Conservation (phyloP, 2,797 vertebrate species). For the Poeciliopsis gracilis region DNA sequence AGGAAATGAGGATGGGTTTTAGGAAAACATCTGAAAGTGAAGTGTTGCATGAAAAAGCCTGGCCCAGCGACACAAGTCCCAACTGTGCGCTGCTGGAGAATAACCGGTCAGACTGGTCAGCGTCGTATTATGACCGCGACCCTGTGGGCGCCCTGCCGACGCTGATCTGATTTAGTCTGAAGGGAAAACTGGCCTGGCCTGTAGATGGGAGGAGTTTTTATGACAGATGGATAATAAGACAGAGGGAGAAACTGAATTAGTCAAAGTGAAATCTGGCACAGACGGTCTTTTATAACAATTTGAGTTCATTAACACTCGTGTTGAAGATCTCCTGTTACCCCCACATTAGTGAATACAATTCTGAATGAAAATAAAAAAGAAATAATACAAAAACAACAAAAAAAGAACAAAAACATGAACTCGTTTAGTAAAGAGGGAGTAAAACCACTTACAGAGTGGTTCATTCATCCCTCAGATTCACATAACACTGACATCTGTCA, state of each 20-base stretch:
- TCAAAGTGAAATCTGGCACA: conserved; percentile 50
- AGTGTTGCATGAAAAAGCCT: conserved; percentile 43
- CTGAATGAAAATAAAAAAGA: conserved; percentile 69
- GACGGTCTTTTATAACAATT: conserved; percentile 30
- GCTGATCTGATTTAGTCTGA: conserved; percentile 14
- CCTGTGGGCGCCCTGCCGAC: neutral
- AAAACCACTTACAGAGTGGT: conserved; percentile 41
- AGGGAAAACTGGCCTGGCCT: neutral
- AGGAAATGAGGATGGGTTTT: conserved; percentile 46
- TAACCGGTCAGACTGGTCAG: conserved; percentile 3
- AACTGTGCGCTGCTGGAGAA: conserved; percentile 3
- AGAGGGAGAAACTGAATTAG: conserved; percentile 33
- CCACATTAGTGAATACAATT: conserved; percentile 33
- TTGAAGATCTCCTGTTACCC: conserved; percentile 27
- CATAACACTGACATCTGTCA: conserved; percentile 59
- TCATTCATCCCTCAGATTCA: conserved; percentile 54
- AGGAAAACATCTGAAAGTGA: conserved; percentile 56
- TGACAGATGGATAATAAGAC: conserved; percentile 10
- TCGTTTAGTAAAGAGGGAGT: conserved; percentile 58
- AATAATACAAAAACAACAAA: conserved; percentile 50
- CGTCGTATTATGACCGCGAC: conserved; percentile 9
- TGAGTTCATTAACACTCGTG: conserved; percentile 31
- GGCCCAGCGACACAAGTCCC: conserved; percentile 11
- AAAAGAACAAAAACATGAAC: conserved; percentile 54
- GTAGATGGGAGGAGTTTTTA: neutral